A percentile compares a stretch with the other conserved stretches of the same genome.
phyloP scores from a whole-genome alignment of 2,888 invertebrate genomes.

The Zygaena filipendulae region DNA sequence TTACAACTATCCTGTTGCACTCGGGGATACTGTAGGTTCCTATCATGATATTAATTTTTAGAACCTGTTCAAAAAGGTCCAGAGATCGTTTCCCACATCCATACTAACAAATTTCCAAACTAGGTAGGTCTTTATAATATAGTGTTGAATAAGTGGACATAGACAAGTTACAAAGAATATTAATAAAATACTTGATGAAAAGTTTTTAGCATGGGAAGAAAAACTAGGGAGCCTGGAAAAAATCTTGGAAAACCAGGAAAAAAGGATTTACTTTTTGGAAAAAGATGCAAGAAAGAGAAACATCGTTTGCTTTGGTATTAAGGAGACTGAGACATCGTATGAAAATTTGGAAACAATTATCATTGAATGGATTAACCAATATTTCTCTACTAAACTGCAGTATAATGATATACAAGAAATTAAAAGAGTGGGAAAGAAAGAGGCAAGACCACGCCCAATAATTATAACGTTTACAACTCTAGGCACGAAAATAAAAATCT shows the following conservation, averaged over 20 bases:
- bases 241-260: slow-evolving; percentile 1
- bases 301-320: slow-evolving; percentile 6
- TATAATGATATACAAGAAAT: slow-evolving; percentile 13
- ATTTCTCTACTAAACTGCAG: slow-evolving; percentile 4
- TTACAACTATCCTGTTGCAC: too few relatives aligned
- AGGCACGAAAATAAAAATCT: slow-evolving; percentile 14
- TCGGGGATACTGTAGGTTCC: too few relatives aligned
- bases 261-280: too few relatives aligned
- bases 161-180: background rate
- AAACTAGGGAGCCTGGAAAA: slow-evolving; percentile 1
- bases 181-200: slow-evolving; percentile 1
- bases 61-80: too few relatives aligned
- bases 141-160: slow-evolving; percentile 1
- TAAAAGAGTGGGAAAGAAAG: slow-evolving; percentile 12
- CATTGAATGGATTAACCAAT: slow-evolving; percentile 3
- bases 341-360: slow-evolving; percentile 2
- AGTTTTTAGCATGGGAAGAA: slow-evolving; percentile 1
- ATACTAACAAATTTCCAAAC: too few relatives aligned
- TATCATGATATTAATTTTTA: too few relatives aligned
- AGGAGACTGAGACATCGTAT: slow-evolving; percentile 3
- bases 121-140: background rate
- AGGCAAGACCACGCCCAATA: slow-evolving; percentile 2
- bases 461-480: slow-evolving; percentile 10
- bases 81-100: too few relatives aligned
- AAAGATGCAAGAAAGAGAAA: slow-evolving; percentile 7